A percentile compares a stretch with the other conserved stretches of the same genome.
Conservation (phyloP, 2,797 vertebrate species). For the Rhinichthys osculus region DNA sequence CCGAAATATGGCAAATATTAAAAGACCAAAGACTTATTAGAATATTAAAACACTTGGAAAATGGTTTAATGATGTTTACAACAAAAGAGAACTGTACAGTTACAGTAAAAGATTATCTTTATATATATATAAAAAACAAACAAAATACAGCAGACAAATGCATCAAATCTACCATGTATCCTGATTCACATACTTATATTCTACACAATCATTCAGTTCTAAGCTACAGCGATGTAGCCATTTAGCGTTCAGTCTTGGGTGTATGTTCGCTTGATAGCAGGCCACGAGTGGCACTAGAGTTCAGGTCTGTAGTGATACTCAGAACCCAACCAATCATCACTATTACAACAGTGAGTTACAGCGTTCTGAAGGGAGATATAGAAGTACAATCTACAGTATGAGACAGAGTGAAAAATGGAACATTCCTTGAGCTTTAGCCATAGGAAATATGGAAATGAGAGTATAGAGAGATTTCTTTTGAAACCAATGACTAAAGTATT, state of each 20-base stretch:
- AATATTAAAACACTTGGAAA: slow-evolving; percentile 98
- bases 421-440: slow-evolving; percentile 81
- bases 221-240: slow-evolving; percentile 79
- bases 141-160: slow-evolving; percentile 99
- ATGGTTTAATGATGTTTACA: slow-evolving; percentile 99
- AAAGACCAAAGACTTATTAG: slow-evolving; percentile 53
- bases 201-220: slow-evolving; percentile 92
- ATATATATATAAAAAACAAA: slow-evolving; percentile 82
- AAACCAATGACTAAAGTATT: slow-evolving; percentile 84
- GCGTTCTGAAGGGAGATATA: slow-evolving; percentile 65
- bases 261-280: slow-evolving; percentile 78
- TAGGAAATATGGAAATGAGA: slow-evolving; percentile 75
- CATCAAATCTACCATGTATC: slow-evolving; percentile 97
- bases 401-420: slow-evolving; percentile 66
- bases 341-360: slow-evolving; percentile 70
- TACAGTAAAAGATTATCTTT: slow-evolving; percentile 97
- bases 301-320: slow-evolving; percentile 68
- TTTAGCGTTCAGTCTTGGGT: slow-evolving; percentile 82
- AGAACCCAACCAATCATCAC: slow-evolving; percentile 65
- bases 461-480: slow-evolving; percentile 75
- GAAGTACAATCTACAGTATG: slow-evolving; percentile 73
- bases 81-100: slow-evolving; percentile 99
- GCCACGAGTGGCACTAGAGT: slow-evolving; percentile 53
- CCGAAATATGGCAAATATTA: slow-evolving; percentile 27
- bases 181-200: slow-evolving; percentile 93